Base-by-base conservation (phyloP, 2,797 vertebrate genomes). In the Sebastes matsubarae region DNA sequence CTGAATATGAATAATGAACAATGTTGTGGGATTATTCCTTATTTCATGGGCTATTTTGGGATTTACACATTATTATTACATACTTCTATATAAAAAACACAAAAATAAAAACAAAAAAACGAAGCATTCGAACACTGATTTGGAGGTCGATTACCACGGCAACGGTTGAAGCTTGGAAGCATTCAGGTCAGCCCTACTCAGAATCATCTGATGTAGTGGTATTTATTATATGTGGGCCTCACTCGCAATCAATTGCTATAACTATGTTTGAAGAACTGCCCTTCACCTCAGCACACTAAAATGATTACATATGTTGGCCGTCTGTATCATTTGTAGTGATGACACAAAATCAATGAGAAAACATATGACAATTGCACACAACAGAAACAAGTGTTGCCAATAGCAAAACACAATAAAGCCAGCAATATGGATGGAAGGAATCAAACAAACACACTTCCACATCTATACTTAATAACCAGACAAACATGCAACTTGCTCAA, bases 301-400 rank as follows among this genome's bases (percentile, higher is more conserved):
- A 50, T 30, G 4, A 60, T 67, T 8, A 64, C 13, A 46, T 27
- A n/a, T 30, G 60, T 13, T 52, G n/a, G 24, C 32, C 54, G 29
- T 67, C 30, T 42, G 36, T 52, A 54, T 54, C 50, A 54, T 54
- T 54, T 54, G 50, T n/a, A 54, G 50, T 54, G 50, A 54, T 34
- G 16, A 36, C 71, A 75, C 20, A 70, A 81, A 76, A 55, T 59
- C 63, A 68, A 71, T 64, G 18, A 70, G 30, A 20, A 72, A 78
- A 65, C 20, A 46, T 25, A 55, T 24, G 30, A 34, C 22, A 46
- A 25, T 18, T 36, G 9, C 5, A 30, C 14, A 59, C 36, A 30
- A 46, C 38, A 72, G 38, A 61, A n/a, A 16, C 2, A 36, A 24
- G 34, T 25, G 42, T 38, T 81, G 61, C 61, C 16, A 18, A 16